phyloP scores from a whole-genome alignment of 2,797 vertebrate species.

The Eurystomus glaucurus region DNA sequence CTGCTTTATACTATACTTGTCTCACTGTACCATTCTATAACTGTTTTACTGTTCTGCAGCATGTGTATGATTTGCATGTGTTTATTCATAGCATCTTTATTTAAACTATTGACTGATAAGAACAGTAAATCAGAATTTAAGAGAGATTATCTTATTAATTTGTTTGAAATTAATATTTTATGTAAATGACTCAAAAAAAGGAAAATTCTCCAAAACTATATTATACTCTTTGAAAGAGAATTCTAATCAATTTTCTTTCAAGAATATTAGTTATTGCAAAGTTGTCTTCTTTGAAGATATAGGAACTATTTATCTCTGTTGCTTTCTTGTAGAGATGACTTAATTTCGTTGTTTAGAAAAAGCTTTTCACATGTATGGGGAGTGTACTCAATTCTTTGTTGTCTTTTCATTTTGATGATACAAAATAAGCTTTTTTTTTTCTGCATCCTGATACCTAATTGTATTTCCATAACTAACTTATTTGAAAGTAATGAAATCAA shows the following conservation, averaged over 20 bases:
- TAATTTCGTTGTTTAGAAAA: conserved; percentile 53
- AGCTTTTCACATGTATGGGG: not conserved
- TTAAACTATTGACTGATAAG: conserved; percentile 20
- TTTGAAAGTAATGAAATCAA: conserved; percentile 66
- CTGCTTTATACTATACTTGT: not conserved
- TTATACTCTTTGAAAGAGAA: conserved; percentile 46
- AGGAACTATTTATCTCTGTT: conserved; percentile 58
- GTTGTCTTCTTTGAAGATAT: conserved; percentile 61
- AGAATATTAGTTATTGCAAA: conserved; percentile 44
- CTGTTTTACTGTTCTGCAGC: not conserved
- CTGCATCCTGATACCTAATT: not conserved
- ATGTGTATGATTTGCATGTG: not conserved
- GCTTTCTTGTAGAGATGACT: conserved; percentile 63
- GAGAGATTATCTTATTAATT: conserved; percentile 20
- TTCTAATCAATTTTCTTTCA: conserved; percentile 43
- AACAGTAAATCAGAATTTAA: not conserved
- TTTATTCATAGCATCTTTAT: conserved; percentile 21
- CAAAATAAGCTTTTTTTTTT: conserved; percentile 7
- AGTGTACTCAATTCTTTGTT: conserved; percentile 16
- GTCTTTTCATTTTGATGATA: conserved; percentile 37
- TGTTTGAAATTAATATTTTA: conserved; percentile 41
- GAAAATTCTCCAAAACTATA: conserved; percentile 32
- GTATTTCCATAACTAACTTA: not conserved
- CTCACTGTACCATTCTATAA: not conserved
- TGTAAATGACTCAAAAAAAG: conserved; percentile 30